These are phyloP conservation scores for Rhopalosiphum maidis DNA, from an alignment of 1,140 invertebrate genomes.

Conservation along the genomic window DNA sequence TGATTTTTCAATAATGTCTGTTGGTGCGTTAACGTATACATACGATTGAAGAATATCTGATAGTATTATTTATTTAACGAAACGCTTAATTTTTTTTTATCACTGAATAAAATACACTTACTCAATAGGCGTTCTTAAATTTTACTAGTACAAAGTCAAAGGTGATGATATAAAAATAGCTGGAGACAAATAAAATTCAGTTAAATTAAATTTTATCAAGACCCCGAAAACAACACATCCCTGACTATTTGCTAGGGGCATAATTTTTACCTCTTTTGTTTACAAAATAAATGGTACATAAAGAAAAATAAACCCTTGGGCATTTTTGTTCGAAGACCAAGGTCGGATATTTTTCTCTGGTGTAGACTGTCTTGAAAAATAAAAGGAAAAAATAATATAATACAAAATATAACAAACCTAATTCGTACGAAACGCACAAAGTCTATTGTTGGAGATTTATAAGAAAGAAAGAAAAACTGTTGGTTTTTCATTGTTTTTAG, in stretches of 20 bases:
- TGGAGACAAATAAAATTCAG: neutral
- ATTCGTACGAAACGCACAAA: neutral
- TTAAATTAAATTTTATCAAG: constrained; percentile 13
- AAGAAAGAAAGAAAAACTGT: neutral
- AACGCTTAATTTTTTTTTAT: neutral
- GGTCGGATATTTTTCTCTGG: neutral
- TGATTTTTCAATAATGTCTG: neutral
- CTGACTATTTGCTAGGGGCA: neutral
- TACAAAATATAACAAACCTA: neutral
- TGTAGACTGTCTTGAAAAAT: neutral
- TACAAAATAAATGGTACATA: neutral
- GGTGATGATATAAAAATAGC: neutral
- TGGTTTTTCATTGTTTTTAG: neutral
- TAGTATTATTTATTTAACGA: neutral
- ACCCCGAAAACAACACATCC: neutral
- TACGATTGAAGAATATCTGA: neutral
- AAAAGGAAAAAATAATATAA: neutral
- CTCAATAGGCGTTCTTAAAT: neutral
- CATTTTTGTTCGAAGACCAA: neutral
- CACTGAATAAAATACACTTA: neutral
- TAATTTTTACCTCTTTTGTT: constrained; percentile 34
- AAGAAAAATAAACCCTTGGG: neutral
- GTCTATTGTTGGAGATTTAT: neutral
- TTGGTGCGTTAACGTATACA: neutral
- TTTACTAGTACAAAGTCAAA: neutral